Percentiles rank a stretch among this genome's conserved stretches.
These are phyloP conservation scores for Nemurella pictetii DNA, from an alignment of 2,888 invertebrate genomes.

Conservation along the genomic window DNA sequence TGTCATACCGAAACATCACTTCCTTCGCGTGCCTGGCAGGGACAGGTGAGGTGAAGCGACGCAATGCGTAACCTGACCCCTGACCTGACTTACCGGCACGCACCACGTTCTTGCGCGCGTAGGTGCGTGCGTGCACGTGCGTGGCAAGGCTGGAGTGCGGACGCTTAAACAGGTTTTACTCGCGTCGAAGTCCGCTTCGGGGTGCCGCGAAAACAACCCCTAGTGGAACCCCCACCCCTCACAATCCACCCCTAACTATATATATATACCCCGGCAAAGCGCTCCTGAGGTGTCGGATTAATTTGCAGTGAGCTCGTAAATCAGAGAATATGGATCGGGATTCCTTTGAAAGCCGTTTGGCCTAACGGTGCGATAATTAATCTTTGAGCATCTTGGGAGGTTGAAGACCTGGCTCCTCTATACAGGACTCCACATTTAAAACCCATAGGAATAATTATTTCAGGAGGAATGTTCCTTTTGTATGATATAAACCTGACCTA, in stretches of 20 bases:
- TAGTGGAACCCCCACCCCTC: neutral
- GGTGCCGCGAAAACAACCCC: neutral
- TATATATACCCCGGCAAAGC: neutral
- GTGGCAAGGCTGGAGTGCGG: too few species aligned
- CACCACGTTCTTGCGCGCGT: too few species aligned
- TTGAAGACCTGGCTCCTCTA: neutral
- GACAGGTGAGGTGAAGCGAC: neutral
- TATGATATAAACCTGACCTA: too few species aligned
- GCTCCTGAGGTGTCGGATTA: neutral
- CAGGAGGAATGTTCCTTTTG: too few species aligned
- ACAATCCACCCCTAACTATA: neutral
- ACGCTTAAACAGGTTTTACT: neutral
- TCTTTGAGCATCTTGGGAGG: neutral
- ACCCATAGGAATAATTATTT: too few species aligned
- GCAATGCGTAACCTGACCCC: neutral
- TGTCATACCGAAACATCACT: neutral
- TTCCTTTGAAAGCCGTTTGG: neutral
- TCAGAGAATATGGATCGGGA: neutral
- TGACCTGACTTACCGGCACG: neutral
- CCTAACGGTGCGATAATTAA: neutral
- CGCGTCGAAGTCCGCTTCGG: neutral
- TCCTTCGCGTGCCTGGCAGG: neutral
- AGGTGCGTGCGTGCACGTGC: neutral
- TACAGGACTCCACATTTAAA: too few species aligned
- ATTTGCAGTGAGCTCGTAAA: neutral